Evolutionary conservation across 2,113 vertebrate species (phyloP), one percentile per base, ranked within the genome.

Genomic region (Puma concolor): DNA sequence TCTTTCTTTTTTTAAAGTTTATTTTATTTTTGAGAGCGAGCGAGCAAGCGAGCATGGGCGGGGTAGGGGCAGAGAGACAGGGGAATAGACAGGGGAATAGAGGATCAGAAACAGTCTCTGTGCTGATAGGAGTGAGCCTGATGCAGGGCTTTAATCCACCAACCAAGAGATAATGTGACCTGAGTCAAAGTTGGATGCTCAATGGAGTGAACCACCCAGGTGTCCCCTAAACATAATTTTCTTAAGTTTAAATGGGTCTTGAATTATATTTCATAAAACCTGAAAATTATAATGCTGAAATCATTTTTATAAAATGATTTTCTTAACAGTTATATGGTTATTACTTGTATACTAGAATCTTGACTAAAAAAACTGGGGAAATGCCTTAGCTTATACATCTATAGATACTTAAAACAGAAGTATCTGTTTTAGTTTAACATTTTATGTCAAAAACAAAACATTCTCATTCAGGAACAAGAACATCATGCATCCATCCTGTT

Each of bases 241-340:
- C 48, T 60, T 60, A 87, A 67, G 16, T 83, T 95, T 67, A 80
- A 72, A 60, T 36, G 17, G 7, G 14, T 33, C 1, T 63, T 13
- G 12, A 88, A 16, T 82, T 83, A 60, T 66, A 84, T 93, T 91
- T 77, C 72, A 76, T 33, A n/a, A 44, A 44, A 76, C 4, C 2
- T 79, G 1, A 69, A 88, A 48, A 67, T 79, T 60, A 84, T 36
- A 93, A 81, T 93, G 36, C 25, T 91, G 25, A 80, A 50, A 48
- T 91, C 6, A 44, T 21, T 83, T 82, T 88, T 80, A 3, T 66
- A 54, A 72, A 64, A 87, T 74, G 2, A 23, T 85, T 95, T 89
- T 89, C 71, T 88, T 48, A 54, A 63, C 48, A 94, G 31, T 92
- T 82, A 90, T 89, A 44, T 82, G 76, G 14, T 85, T 85, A 95